Conservation (phyloP, 2,113 vertebrate genomes). For the Protobothrops flavoviridis region DNA sequence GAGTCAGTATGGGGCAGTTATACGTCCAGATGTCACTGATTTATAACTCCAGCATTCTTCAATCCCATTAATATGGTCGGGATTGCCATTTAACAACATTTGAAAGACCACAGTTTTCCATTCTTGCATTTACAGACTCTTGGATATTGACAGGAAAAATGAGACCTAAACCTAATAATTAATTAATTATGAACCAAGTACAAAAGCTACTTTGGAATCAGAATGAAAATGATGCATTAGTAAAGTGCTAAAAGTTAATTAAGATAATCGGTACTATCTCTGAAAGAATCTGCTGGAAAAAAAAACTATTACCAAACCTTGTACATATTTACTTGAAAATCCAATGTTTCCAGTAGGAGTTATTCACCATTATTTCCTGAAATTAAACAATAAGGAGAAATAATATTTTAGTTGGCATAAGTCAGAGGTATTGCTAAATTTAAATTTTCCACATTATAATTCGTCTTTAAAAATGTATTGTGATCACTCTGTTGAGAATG, state of each 20-base stretch:
- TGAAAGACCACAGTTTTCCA: neutral
- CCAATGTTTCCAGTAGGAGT: neutral
- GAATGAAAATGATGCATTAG: neutral
- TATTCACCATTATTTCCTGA: neutral
- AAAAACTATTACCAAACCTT: neutral
- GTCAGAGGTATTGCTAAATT: neutral
- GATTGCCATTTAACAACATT: neutral
- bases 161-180: neutral
- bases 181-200: neutral
- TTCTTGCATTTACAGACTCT: neutral
- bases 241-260: conserved; percentile 23
- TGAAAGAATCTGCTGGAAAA: neutral
- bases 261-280: neutral
- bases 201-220: neutral
- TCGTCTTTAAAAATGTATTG: neutral
- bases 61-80: neutral
- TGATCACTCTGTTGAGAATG: neutral
- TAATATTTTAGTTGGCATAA: neutral
- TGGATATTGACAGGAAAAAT: neutral
- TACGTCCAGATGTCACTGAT: neutral
- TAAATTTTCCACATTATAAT: neutral
- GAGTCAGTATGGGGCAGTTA: neutral
- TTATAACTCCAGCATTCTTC: neutral
- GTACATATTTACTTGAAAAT: neutral
- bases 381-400: neutral